phyloP scores from a whole-genome alignment of 2,113 vertebrate species.

The Alaudala cheleensis region DNA sequence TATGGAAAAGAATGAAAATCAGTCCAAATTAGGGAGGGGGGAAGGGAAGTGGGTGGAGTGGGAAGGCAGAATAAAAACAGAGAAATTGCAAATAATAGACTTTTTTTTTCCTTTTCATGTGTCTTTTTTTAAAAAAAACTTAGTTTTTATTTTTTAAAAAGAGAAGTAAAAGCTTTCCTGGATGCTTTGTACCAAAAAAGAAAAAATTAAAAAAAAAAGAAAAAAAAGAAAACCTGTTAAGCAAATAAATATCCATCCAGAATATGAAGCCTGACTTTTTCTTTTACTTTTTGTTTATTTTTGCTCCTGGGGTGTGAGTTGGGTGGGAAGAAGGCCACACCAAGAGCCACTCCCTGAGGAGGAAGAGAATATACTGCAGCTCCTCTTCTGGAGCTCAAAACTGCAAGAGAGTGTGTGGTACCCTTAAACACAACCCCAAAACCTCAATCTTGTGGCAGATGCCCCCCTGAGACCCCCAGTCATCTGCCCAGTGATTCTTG shows the following conservation, averaged over 20 bases:
- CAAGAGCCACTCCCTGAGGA: not conserved
- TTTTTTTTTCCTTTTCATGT: slow-evolving; percentile 61
- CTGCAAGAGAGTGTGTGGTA: not conserved
- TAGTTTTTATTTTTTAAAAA: slow-evolving; percentile 86
- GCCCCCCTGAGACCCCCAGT: accelerated
- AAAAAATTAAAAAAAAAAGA: not conserved
- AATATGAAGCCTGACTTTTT: slow-evolving; percentile 51
- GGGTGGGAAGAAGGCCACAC: not conserved
- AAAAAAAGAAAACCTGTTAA: slow-evolving; percentile 41
- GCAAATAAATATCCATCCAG: slow-evolving; percentile 65
- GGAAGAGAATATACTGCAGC: not conserved
- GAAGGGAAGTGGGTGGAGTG: slow-evolving; percentile 68
- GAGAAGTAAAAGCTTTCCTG: slow-evolving; percentile 84
- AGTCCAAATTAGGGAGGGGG: slow-evolving; percentile 80
- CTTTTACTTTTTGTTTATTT: slow-evolving; percentile 36
- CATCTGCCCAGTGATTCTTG: not conserved
- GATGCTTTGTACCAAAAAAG: slow-evolving; percentile 92
- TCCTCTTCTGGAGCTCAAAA: not conserved
- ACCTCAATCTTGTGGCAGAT: not conserved
- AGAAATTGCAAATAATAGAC: slow-evolving; percentile 26
- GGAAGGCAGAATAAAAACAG: slow-evolving; percentile 78
- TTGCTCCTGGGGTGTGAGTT: not conserved
- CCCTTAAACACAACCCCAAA: not conserved
- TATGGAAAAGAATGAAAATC: slow-evolving; percentile 78
- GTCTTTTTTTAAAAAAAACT: slow-evolving; percentile 84